Evolutionary conservation across 2,797 vertebrate species (phyloP).

Genomic region (Mallotus villosus): DNA sequence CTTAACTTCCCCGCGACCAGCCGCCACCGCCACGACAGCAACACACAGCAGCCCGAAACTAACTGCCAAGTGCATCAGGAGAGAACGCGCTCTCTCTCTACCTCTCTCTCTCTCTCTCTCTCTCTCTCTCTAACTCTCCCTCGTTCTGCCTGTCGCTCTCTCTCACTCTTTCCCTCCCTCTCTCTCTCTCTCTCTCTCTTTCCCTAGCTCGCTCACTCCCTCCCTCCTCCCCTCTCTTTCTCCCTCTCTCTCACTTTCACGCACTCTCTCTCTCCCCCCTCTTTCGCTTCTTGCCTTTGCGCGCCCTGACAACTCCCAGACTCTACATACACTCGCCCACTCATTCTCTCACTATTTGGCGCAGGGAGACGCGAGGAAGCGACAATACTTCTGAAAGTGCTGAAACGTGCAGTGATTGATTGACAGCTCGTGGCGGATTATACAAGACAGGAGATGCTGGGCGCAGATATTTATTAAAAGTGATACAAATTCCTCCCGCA

Average conservation of each 20-base stretch:
- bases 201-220: conserved; percentile 18
- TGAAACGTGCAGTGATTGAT: conserved; percentile 49
- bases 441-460: conserved; percentile 5
- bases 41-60: conserved; percentile 74
- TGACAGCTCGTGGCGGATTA: conserved; percentile 51
- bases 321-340: conserved; percentile 47
- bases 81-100: conserved; percentile 59
- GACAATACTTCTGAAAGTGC: conserved; percentile 46
- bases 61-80: conserved; percentile 82
- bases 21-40: conserved; percentile 80
- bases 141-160: conserved; percentile 34
- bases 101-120: conserved; percentile 43
- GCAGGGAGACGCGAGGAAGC: conserved; percentile 36
- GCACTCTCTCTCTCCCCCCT: conserved; percentile 28
- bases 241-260: conserved; percentile 9
- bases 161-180: conserved; percentile 41
- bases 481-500: no score
- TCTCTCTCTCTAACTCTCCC: conserved; percentile 29
- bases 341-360: conserved; percentile 43
- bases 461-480: background rate
- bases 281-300: conserved; percentile 32
- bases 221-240: conserved; percentile 5
- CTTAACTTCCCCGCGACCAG: conserved; percentile 80
- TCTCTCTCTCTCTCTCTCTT: conserved; percentile 24
- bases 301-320: conserved; percentile 50